Percentiles rank a stretch among this genome's conserved stretches.
Conservation (phyloP, 2,797 vertebrate species). For the Falco peregrinus region DNA sequence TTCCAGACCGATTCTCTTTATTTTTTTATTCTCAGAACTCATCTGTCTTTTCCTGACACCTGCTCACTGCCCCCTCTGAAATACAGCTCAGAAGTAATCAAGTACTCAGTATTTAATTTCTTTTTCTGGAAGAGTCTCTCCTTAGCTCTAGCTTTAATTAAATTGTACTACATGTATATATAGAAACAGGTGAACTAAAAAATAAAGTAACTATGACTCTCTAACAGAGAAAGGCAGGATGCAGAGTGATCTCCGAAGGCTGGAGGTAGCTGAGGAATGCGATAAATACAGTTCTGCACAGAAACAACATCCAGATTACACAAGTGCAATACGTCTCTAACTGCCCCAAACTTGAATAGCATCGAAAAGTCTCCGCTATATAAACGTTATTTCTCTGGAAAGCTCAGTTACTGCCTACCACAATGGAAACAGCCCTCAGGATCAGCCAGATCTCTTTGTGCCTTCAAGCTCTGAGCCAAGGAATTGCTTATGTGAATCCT, state of each 20-base stretch:
- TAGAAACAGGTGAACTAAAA: slow-evolving; percentile 12
- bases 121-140: background rate
- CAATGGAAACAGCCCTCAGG: background rate
- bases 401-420: background rate
- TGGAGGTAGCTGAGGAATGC: background rate
- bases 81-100: background rate
- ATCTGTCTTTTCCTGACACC: slow-evolving; percentile 52
- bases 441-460: background rate
- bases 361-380: background rate
- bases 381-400: background rate
- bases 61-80: slow-evolving; percentile 43
- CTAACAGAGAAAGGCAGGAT: background rate
- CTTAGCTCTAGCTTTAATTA: background rate
- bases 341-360: background rate
- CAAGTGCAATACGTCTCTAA: background rate
- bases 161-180: background rate
- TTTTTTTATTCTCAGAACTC: slow-evolving; percentile 39
- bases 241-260: background rate
- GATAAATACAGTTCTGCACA: background rate
- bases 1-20: background rate
- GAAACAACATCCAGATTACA: background rate
- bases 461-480: background rate
- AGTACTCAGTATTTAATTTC: background rate
- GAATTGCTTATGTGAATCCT: background rate
- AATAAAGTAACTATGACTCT: background rate